Evolutionary conservation across 2,797 vertebrate species (phyloP), one percentile per base, ranked within the genome.

Genomic region (Amblyraja radiata): DNA sequence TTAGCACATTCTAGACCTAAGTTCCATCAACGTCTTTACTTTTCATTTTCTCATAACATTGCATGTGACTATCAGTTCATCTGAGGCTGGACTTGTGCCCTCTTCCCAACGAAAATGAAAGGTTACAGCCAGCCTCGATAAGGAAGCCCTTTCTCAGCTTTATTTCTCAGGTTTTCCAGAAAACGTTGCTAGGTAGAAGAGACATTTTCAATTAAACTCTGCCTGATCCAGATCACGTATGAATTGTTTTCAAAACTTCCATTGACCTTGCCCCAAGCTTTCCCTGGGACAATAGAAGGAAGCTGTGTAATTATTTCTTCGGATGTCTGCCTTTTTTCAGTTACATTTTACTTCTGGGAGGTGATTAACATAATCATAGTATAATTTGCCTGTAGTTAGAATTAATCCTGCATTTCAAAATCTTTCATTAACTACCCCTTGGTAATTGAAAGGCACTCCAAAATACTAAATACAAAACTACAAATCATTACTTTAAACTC

Each of bases 331-430:
- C 65, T 71, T 91, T 73, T 91, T 76, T 91, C 25, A 74, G 73
- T 46, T 46, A 46, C 32, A 39, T 74, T 74, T 46, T 73, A 28
- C 39, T 91, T 14, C 46, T 39, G 90, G 71, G 71, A 54, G 9
- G 23, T 91, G 36, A 91, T 91, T 73, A 91, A 73, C 68, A 91
- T 73, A 91, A 91, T 91, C 36, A 28, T 54, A 74, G 13, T 21
- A 91, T 54, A 46, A 91, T 74, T 91, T 91, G 23, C 71, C 68
- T 74, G 36, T 25, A 13, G 71, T 74, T 91, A 91, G 25, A 91
- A 91, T 54, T 39, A 91, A 74, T 16, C 25, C 32, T 91, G 39
- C 39, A 54, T 91, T 71, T 39, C 36, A 73, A 23, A 46, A 25
- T 91, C 10, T 74, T 90, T 74, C 78, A 91, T 9, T 74, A 91